Percentiles rank a stretch among this genome's conserved stretches.
phyloP scores from a whole-genome alignment of 2,797 vertebrate species.

The Molossus alvarezi region DNA sequence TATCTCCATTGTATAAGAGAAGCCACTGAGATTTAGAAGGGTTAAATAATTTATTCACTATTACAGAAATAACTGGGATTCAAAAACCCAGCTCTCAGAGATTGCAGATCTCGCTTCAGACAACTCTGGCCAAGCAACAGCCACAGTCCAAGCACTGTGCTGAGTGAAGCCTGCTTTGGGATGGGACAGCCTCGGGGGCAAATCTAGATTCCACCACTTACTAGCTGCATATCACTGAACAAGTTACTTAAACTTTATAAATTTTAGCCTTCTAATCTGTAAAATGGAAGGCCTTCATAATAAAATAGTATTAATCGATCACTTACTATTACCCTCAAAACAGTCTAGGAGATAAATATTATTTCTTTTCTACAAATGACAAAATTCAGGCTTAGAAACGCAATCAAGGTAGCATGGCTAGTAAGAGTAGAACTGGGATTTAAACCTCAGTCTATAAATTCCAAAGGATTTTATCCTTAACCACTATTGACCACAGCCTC shows the following conservation, averaged over 20 bases:
- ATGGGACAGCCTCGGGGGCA: too few relatives aligned
- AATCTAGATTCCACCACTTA: background rate
- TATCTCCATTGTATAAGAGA: conserved; percentile 14
- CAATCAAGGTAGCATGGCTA: background rate
- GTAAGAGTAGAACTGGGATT: background rate
- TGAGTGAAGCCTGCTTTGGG: background rate
- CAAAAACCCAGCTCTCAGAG: background rate
- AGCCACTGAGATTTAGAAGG: background rate
- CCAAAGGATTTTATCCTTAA: background rate
- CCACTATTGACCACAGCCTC: background rate
- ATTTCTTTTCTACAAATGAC: background rate
- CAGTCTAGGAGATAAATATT: background rate
- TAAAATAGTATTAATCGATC: background rate
- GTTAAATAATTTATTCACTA: background rate
- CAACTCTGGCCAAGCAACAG: too few relatives aligned
- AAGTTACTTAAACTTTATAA: background rate
- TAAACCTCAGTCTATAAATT: background rate
- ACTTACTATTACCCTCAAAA: background rate
- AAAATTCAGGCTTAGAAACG: background rate
- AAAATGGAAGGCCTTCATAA: background rate
- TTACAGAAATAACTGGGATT: background rate
- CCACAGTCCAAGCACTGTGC: background rate
- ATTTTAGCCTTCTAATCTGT: conserved; percentile 42
- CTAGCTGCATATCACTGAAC: background rate
- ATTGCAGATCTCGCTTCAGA: background rate